Base-by-base conservation (phyloP, 2,888 invertebrate genomes). In the Magallana nippona region DNA sequence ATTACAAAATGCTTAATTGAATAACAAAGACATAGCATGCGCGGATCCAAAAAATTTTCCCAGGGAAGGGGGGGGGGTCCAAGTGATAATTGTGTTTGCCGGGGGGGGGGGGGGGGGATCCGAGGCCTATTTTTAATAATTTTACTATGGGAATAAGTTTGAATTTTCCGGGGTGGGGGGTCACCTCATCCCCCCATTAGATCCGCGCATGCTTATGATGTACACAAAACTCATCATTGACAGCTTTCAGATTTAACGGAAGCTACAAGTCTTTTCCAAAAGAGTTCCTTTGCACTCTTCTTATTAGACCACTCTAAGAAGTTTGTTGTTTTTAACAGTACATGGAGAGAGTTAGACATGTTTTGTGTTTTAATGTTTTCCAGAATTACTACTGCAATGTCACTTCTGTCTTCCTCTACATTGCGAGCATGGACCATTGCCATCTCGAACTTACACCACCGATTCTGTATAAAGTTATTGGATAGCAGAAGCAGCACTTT, bases 361-460 rank as follows among this genome's bases (percentile, higher is more conserved):
- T 95, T 94, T 2, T 95, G 93, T 1, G 95, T 94, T 0, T 96
- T 96, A 71, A 96, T 96, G 56, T 96, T 95, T 91, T 96, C 96
- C 58, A 96, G 93, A 11, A 96, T 95, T 0, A 96, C 95, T 0
- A 96, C 92, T 0, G 96, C 95, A 22, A 96, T 93, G 82, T 96
- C 95, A 88, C 96, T 96, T 95, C 96, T 95, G n/a, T 90, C 86
- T 32, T 89, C 89, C 58, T 93, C 92, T 13, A 94, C 88, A 2
- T 93, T 81, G 17, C 91, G 88, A 91, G 96, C 96, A 85, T 96
- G 96, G 0, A 96, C 96, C 78, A 96, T 91, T 88, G 96, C 96
- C 96, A 96, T 96, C 93, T 96, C 96, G 88, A 96, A 96, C 89
- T 96, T 96, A 89, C 96, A 96, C 96, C 96, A 96, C 87, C 96